Evolutionary conservation across 2,797 vertebrate genomes (phyloP).

Genomic region (Orientallactaga sibirica): DNA sequence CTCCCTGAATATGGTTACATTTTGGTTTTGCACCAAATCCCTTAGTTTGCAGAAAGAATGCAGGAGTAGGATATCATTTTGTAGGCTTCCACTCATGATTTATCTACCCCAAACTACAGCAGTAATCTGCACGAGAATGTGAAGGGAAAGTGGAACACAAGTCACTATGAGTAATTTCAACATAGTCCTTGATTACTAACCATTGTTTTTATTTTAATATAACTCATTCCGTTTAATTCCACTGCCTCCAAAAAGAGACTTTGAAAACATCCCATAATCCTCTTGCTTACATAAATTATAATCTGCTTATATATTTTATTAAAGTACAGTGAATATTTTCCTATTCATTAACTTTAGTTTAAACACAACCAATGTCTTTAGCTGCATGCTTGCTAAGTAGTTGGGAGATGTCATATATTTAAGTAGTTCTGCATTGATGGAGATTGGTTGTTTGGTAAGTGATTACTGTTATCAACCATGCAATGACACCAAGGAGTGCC

Average conservation of each 20-base stretch:
- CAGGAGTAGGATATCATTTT: background rate
- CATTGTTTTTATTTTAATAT: slow-evolving; percentile 3
- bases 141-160: background rate
- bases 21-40: background rate
- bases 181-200: background rate
- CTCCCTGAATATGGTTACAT: background rate
- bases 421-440: background rate
- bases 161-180: background rate
- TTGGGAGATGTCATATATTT: background rate
- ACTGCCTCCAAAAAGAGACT: background rate
- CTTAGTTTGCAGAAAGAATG: slow-evolving; percentile 15
- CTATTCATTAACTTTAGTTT: slow-evolving; percentile 49
- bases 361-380: slow-evolving; percentile 17
- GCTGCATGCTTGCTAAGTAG: background rate
- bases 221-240: slow-evolving; percentile 34
- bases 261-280: slow-evolving; percentile 23
- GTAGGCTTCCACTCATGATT: background rate
- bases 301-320: slow-evolving; percentile 53
- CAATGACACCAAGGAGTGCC: background rate
- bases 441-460: background rate
- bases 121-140: background rate
- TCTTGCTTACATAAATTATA: slow-evolving; percentile 12
- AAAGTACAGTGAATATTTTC: slow-evolving; percentile 32
- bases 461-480: background rate
- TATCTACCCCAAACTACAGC: background rate